Evolutionary conservation across 2,113 vertebrate genomes (phyloP).

Genomic region (Sylvilagus bachmani): DNA sequence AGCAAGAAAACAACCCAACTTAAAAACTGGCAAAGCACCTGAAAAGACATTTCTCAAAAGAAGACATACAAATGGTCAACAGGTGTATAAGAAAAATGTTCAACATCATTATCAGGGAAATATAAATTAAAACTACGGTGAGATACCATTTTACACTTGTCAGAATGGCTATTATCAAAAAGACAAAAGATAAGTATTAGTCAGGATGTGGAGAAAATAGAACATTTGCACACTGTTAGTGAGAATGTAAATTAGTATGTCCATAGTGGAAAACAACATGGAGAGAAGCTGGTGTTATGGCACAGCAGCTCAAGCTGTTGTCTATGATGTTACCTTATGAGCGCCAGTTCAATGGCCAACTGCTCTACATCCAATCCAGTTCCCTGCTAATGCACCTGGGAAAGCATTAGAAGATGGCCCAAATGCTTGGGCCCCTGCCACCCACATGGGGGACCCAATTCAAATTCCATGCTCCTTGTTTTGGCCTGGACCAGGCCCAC

Average conservation of each 20-base stretch:
- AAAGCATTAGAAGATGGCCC: too few species aligned
- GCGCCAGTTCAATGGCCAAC: too few species aligned
- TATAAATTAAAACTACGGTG: background rate
- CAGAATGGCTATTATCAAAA: background rate
- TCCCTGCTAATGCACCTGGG: too few species aligned
- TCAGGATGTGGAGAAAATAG: background rate
- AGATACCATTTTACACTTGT: background rate
- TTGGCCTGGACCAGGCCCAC: too few species aligned
- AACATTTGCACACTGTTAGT: too few species aligned
- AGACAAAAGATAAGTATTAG: fast-evolving
- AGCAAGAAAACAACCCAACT: background rate
- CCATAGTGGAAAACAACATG: background rate
- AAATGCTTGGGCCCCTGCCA: too few species aligned
- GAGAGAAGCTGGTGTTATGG: too few species aligned
- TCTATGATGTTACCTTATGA: too few species aligned
- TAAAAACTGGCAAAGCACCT: background rate
- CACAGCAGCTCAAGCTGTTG: too few species aligned
- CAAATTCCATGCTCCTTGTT: too few species aligned
- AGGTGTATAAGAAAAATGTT: background rate
- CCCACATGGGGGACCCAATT: too few species aligned
- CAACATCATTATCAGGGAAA: background rate
- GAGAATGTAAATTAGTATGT: background rate
- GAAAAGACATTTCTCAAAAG: background rate
- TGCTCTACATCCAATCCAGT: too few species aligned
- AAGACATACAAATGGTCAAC: background rate